Base-by-base conservation (phyloP, 2,797 vertebrate genomes). In the Peromyscus melanophrys region DNA sequence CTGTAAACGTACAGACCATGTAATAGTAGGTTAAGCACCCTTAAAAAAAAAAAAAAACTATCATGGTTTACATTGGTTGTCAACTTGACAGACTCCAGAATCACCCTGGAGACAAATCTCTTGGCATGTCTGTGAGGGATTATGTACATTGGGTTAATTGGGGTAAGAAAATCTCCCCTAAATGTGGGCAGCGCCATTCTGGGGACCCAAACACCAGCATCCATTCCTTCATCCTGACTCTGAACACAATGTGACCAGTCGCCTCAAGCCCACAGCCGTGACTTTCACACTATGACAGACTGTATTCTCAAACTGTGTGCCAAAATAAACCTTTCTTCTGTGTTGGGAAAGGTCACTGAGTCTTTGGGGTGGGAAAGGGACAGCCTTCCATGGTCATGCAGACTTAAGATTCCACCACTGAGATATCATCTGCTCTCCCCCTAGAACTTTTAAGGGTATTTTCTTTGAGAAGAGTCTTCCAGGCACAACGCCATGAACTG, bases 401-500 rank as follows among this genome's bases (percentile, higher is more conserved):
- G 57, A 88, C 55, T 86, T 17, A 81, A n/a, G 81, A 19, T 69
- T 95, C 31, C 6, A 90, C 49, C 43, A 61, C 86, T 87, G 87
- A 97, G 92, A 90, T 97, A 40, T 11, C 78, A 17, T 90, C 87
- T 34, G 46, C n/a, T 14, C 84, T 61, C 34, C 12, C 43, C 52
- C 37, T 46, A 73, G 57, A 94, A 63, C 25, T 95, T 82, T 75
- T 80, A 75, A 59, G 13, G 16, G 4, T 69, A 43, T 43, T 87
- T 93, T 90, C 76, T 73, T 23, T 83, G 67, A 94, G 84, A 90
- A 86, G 80, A 90, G 37, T 90, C 29, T 83, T 96, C 4, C 69
- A 87, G 40, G 43, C 61, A 83, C 21, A 63, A 37, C 67, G 57
- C 40, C 82, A 77, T 59, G 23, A 84, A 16, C 87, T 93, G 83